Base-by-base conservation (phyloP, 2,113 vertebrate species). In the Microtus richardsoni region DNA sequence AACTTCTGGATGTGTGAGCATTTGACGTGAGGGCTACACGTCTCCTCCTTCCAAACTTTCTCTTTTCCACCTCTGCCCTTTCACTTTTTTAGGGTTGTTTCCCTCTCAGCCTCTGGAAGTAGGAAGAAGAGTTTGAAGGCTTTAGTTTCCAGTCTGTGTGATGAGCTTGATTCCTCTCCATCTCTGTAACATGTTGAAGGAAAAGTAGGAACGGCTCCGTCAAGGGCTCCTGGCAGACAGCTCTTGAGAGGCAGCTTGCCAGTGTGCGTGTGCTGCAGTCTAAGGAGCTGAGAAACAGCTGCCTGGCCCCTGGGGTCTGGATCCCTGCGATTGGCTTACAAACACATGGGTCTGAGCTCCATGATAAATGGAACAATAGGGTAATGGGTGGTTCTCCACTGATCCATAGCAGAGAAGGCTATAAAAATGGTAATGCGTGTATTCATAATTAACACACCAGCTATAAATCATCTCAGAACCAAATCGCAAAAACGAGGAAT, bases 381-480 rank as follows among this genome's bases (percentile, higher is more conserved):
- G 58, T 13, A 11, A 36, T 3, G 2, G 94, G 30, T 88, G 73
- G 4, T 66, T 94, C 95, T 82, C 91, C 54, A 47, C 93, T 92
- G 91, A 83, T 64, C 94, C 96, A 41, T 19, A 88, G 77, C 95
- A 94, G 91, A 78, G 85, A 30, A 47, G 84, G 91, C 97, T 91
- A 74, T 95, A 91, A 92, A 94, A 95, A 91, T 89, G 86, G 94
- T 92, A 89, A 92, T 87, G 89, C 19, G 16, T 73, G 39, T 62
- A 80, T 92, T 96, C 93, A 89, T 89, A 74, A 96, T 96, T 94
- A 94, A 95, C 93, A 41, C 2, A n/a, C 86, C 28, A 14, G 5
- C 88, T 79, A 83, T 86, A 44, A 86, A 83, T 96, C 96, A 89
- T 73, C 71, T 39, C 54, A 41, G 86, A 54, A 79, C 82, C 75